Evolutionary conservation across 2,797 vertebrate species (phyloP).

Genomic region (Anabacerthia variegaticeps): DNA sequence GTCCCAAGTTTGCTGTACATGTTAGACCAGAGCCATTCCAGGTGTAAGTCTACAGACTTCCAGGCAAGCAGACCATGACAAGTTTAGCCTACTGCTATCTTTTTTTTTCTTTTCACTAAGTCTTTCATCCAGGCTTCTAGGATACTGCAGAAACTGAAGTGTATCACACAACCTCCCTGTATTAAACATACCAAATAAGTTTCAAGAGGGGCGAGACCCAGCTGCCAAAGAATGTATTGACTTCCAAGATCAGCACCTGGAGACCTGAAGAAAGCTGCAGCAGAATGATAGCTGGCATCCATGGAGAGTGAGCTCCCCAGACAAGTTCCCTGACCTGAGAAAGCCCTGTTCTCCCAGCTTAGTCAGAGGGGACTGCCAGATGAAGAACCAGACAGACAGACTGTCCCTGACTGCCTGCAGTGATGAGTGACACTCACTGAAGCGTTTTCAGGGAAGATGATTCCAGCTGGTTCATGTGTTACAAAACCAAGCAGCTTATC

Average conservation of each 20-base stretch:
- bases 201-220: neutral
- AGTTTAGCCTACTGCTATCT: neutral
- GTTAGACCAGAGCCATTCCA: neutral
- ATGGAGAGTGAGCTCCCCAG: neutral
- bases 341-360: neutral
- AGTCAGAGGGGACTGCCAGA: neutral
- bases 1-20: neutral
- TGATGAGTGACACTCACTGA: neutral
- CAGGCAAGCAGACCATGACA: fast-evolving
- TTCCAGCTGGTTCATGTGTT: neutral
- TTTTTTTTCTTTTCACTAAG: neutral
- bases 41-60: neutral
- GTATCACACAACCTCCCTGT: neutral
- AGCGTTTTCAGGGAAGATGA: neutral
- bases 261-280: neutral
- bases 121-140: neutral
- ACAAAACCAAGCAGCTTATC: neutral
- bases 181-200: neutral
- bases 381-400: neutral
- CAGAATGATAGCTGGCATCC: neutral
- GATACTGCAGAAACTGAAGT: neutral
- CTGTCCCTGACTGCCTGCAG: neutral
- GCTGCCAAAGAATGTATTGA: neutral
- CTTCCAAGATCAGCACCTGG: neutral
- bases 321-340: neutral